Evolutionary conservation across 2,113 vertebrate species (phyloP).

Genomic region (Accipiter virgatus): DNA sequence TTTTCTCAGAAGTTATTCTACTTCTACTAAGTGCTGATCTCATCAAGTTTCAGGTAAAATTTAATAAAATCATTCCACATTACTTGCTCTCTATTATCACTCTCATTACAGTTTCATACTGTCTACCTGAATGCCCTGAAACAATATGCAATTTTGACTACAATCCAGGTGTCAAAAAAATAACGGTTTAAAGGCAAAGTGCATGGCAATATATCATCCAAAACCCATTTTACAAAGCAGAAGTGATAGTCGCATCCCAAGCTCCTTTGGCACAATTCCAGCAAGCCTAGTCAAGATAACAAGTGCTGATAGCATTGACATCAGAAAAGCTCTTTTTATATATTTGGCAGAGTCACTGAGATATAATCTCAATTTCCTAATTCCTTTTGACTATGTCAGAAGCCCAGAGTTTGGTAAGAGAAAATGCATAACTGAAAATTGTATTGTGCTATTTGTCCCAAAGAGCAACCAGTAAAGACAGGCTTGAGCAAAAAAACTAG

Average conservation of each 20-base stretch:
- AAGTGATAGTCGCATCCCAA: background rate
- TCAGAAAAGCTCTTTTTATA: background rate
- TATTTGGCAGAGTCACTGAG: background rate
- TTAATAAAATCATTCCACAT: background rate
- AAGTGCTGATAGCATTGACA: background rate
- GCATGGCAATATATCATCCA: background rate
- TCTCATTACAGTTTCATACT: background rate
- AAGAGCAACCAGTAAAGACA: background rate
- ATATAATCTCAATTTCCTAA: background rate
- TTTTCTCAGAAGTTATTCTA: background rate
- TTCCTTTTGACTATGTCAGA: background rate
- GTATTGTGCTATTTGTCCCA: background rate
- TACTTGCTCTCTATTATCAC: background rate
- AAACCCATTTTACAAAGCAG: background rate
- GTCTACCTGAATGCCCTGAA: background rate
- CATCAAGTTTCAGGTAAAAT: background rate
- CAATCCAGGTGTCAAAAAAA: background rate
- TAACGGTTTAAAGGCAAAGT: background rate
- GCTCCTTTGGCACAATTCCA: background rate
- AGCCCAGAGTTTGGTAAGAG: background rate
- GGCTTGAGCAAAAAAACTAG: background rate
- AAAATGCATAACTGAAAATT: background rate
- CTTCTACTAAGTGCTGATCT: background rate
- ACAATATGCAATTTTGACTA: background rate
- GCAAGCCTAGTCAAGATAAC: background rate